A percentile compares a stretch with the other conserved stretches of the same genome.
Conservation (phyloP, 2,797 vertebrate genomes). For the Rhinella marina region DNA sequence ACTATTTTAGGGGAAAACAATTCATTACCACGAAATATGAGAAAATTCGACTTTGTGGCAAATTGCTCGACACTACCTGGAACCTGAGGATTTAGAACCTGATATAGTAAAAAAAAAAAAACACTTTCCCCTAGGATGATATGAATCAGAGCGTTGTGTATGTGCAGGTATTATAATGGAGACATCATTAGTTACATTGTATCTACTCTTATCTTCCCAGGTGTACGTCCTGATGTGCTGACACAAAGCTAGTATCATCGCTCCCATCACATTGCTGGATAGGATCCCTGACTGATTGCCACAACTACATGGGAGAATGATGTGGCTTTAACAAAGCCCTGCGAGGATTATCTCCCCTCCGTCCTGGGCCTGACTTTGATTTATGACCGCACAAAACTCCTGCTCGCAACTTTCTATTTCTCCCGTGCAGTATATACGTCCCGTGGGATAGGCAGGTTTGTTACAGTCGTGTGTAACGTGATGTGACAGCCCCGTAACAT, state of each 20-base stretch:
- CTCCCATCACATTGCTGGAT: neutral
- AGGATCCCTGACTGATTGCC: constrained; percentile 39
- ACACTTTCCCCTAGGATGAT: too few relatives aligned
- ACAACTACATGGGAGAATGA: constrained; percentile 37
- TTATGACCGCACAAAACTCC: constrained; percentile 41
- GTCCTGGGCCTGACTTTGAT: constrained; percentile 53
- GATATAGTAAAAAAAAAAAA: too few relatives aligned
- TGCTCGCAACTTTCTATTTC: constrained; percentile 20
- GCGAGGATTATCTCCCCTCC: constrained; percentile 53
- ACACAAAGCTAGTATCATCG: neutral
- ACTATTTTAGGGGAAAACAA: too few relatives aligned
- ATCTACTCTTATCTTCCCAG: neutral
- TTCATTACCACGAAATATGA: too few relatives aligned
- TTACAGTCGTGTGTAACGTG: constrained; percentile 8
- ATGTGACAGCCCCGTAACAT: constrained; percentile 47
- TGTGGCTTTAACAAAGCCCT: constrained; percentile 46
- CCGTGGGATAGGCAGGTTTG: constrained; percentile 22
- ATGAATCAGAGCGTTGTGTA: too few relatives aligned
- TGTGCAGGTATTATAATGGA: too few relatives aligned
- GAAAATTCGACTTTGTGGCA: too few relatives aligned
- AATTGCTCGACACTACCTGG: too few relatives aligned
- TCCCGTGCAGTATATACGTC: constrained; percentile 10
- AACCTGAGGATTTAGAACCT: too few relatives aligned
- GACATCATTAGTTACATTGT: neutral
- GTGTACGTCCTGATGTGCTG: neutral